Evolutionary conservation across 1,140 invertebrate genomes (phyloP).

Genomic region (Lethrus apterus): DNA sequence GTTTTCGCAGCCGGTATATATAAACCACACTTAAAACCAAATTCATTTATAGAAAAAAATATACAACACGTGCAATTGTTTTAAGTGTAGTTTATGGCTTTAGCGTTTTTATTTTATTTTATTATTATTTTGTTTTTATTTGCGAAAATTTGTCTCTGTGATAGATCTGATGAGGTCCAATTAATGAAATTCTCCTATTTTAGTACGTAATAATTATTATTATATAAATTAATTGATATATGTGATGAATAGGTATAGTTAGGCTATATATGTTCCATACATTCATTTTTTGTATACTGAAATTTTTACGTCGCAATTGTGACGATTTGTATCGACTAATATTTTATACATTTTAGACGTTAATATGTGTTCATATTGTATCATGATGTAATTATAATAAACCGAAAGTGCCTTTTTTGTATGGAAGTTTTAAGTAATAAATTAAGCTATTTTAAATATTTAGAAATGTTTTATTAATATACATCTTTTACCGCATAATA

Average conservation of each 20-base stretch:
- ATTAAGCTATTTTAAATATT: conserved; percentile 6
- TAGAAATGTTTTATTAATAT: background rate
- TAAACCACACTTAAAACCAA: background rate
- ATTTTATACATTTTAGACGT: background rate
- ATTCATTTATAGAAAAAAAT: background rate
- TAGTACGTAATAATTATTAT: conserved; percentile 4
- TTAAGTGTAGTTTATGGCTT: background rate
- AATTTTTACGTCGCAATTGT: conserved; percentile 1
- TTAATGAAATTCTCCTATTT: background rate
- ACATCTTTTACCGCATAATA: background rate
- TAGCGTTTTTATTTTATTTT: conserved; percentile 3
- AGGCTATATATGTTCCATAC: background rate
- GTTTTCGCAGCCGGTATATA: background rate
- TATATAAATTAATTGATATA: conserved; percentile 1
- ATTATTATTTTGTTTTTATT: background rate
- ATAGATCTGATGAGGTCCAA: conserved; percentile 28
- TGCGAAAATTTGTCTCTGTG: conserved; percentile 28
- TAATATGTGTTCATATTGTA: background rate
- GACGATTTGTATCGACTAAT: conserved; percentile 5
- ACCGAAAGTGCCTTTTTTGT: conserved; percentile 13
- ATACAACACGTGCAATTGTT: background rate
- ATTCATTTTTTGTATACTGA: background rate
- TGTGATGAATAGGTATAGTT: background rate
- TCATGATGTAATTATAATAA: background rate
- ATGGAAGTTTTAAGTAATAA: conserved; percentile 10